Conservation (phyloP, 2,797 vertebrate species). For the Danio kyathit region DNA sequence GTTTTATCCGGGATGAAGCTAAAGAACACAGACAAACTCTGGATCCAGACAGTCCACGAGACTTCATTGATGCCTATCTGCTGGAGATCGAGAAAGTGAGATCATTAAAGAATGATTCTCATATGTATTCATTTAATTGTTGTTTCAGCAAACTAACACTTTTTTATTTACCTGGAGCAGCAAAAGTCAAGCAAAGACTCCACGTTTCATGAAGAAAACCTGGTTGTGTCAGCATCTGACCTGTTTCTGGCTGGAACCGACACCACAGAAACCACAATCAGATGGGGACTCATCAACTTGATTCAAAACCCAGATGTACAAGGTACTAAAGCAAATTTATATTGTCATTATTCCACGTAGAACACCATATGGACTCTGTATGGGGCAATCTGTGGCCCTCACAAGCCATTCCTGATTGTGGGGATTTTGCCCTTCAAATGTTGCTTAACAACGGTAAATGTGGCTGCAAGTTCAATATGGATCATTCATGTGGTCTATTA, state of each 20-base stretch:
- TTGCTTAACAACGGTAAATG: no score
- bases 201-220: slow-evolving; percentile 51
- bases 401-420: background rate
- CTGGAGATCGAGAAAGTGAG: slow-evolving; percentile 51
- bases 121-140: background rate
- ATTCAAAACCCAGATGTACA: slow-evolving; percentile 62
- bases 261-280: slow-evolving; percentile 45
- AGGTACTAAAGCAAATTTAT: slow-evolving; percentile 36
- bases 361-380: no score
- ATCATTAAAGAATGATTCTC: no score
- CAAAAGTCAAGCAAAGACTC: slow-evolving; percentile 30
- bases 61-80: slow-evolving; percentile 51
- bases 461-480: no score
- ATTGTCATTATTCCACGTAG: no score
- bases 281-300: slow-evolving; percentile 57
- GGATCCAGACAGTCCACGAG: no score
- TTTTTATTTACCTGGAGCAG: slow-evolving; percentile 26
- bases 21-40: slow-evolving; percentile 48
- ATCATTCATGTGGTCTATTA: no score
- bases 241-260: slow-evolving; percentile 63
- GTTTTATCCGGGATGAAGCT: slow-evolving; percentile 44
- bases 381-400: no score
- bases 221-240: slow-evolving; percentile 47
- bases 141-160: background rate
- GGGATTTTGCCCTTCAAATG: no score